A percentile compares a stretch with the other conserved stretches of the same genome.
Conservation (phyloP, 2,888 invertebrate species). For the Lithophane ornitopus region DNA sequence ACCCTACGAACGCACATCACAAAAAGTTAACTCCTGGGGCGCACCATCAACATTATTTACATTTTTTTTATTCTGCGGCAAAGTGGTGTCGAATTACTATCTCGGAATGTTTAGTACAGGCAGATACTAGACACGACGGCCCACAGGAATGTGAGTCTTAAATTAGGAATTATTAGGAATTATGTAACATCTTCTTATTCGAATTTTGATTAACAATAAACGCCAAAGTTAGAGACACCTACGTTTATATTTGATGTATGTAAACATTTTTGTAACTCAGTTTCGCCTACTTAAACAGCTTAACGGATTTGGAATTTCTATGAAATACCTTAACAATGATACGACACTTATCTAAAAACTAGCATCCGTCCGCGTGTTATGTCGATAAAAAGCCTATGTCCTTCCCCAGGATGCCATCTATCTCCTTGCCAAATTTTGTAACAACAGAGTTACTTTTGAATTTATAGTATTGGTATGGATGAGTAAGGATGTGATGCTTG, state of each 20-base stretch:
- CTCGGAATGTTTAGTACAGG: constrained; percentile 84
- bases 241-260: background rate
- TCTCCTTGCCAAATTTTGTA: too few relatives aligned
- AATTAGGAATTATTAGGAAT: constrained; percentile 64
- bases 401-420: too few relatives aligned
- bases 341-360: constrained; percentile 1
- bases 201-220: constrained; percentile 3
- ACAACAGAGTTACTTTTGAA: too few relatives aligned
- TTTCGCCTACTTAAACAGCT: background rate
- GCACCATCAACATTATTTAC: constrained; percentile 84
- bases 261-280: background rate
- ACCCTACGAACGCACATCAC: constrained; percentile 70
- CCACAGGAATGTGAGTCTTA: constrained; percentile 72
- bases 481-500: background rate
- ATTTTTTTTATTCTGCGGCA: constrained; percentile 81
- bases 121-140: constrained; percentile 69
- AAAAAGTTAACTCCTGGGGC: constrained; percentile 81
- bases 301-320: constrained; percentile 21
- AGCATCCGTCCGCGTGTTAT: too few relatives aligned
- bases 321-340: background rate
- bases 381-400: too few relatives aligned
- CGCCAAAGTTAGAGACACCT: background rate
- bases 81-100: constrained; percentile 88
- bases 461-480: too few relatives aligned
- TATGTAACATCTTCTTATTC: constrained; percentile 48